A percentile compares a stretch with the other conserved stretches of the same genome.
Evolutionary conservation across 2,888 invertebrate species (phyloP).

Genomic region (Lepidochrysops patricia): DNA sequence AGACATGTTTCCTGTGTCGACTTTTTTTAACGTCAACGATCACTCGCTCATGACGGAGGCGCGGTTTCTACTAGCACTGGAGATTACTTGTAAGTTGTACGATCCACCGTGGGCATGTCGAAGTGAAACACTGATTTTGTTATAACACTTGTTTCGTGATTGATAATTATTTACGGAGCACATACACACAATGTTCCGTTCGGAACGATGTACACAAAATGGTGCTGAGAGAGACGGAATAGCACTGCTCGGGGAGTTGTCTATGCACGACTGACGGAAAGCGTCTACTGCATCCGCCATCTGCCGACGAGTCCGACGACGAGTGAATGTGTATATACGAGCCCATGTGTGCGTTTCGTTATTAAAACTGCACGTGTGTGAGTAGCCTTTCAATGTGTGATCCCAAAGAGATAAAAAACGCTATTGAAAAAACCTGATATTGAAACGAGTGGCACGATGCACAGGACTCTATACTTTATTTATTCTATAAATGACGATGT

Average conservation of each 20-base stretch:
- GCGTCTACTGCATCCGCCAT: slow-evolving; percentile 73
- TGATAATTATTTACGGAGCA: slow-evolving; percentile 65
- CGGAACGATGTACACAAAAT: slow-evolving; percentile 70
- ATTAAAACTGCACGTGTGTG: slow-evolving; percentile 30
- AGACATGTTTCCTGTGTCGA: slow-evolving; percentile 73
- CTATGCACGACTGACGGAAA: slow-evolving; percentile 71
- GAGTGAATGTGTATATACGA: slow-evolving; percentile 47
- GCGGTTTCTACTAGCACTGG: slow-evolving; percentile 69
- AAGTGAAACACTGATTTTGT: slow-evolving; percentile 53
- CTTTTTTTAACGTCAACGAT: slow-evolving; percentile 70
- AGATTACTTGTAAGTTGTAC: slow-evolving; percentile 70
- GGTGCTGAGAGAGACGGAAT: slow-evolving; percentile 59
- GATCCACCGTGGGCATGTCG: slow-evolving; percentile 65
- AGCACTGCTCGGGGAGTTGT: slow-evolving; percentile 65
- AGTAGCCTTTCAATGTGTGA: slow-evolving; percentile 1
- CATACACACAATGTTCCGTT: slow-evolving; percentile 73
- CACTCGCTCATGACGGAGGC: slow-evolving; percentile 73
- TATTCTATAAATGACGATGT: background rate
- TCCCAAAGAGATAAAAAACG: slow-evolving; percentile 4
- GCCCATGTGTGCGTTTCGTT: slow-evolving; percentile 37
- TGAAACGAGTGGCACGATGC: background rate
- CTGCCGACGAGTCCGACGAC: slow-evolving; percentile 61
- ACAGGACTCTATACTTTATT: slow-evolving; percentile 10
- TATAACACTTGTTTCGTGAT: slow-evolving; percentile 48
- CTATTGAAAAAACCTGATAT: slow-evolving; percentile 13